Evolutionary conservation across 2,888 invertebrate species (phyloP).

Genomic region (Lissonota sp.): DNA sequence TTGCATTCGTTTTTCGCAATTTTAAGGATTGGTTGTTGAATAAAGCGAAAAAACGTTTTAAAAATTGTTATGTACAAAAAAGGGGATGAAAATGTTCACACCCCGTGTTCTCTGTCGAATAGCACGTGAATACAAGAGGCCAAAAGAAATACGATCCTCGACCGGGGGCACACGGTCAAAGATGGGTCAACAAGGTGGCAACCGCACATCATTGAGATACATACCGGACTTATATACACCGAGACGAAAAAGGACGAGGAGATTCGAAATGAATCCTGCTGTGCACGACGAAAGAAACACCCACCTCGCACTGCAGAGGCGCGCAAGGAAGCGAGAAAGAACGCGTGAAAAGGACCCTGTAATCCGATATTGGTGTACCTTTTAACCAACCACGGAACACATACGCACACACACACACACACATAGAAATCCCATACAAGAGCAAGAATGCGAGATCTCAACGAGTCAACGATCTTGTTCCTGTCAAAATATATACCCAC

Average conservation of each 20-base stretch:
- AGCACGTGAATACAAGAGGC: slow-evolving; percentile 40
- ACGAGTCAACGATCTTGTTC: slow-evolving; percentile 61
- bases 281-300: slow-evolving; percentile 41
- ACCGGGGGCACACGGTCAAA: slow-evolving; percentile 46
- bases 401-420: too few species aligned
- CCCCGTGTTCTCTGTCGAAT: slow-evolving; percentile 31
- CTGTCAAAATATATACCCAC: slow-evolving; percentile 54
- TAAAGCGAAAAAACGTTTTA: too few species aligned
- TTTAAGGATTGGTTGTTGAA: too few species aligned
- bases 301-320: slow-evolving; percentile 27
- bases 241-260: slow-evolving; percentile 32
- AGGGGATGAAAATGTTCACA: slow-evolving; percentile 23
- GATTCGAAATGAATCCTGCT: slow-evolving; percentile 53
- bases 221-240: slow-evolving; percentile 7
- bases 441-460: slow-evolving; percentile 28
- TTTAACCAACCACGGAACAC: slow-evolving; percentile 36
- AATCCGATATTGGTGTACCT: slow-evolving; percentile 62
- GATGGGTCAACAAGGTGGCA: slow-evolving; percentile 68
- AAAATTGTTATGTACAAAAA: too few species aligned
- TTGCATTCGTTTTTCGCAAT: too few species aligned
- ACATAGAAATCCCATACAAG: slow-evolving; percentile 23
- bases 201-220: slow-evolving; percentile 42
- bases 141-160: slow-evolving; percentile 60
- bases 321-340: slow-evolving; percentile 41
- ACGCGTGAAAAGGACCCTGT: slow-evolving; percentile 58